Percentiles rank a stretch among this genome's conserved stretches.
These are phyloP conservation scores for Hippolais icterina DNA, from an alignment of 2,113 vertebrate genomes.

Conservation along the genomic window DNA sequence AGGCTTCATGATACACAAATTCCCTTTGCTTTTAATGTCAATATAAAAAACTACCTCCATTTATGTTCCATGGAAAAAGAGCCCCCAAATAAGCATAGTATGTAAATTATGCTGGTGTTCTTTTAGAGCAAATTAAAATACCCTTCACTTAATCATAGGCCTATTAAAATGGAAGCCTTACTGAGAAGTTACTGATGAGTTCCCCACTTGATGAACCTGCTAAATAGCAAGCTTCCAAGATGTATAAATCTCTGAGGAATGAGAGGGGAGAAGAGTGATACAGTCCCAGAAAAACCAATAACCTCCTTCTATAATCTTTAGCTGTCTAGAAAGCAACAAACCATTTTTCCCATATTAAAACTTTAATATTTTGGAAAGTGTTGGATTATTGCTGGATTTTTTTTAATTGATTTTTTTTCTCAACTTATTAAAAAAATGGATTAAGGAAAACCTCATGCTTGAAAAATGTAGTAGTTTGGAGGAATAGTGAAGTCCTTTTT, in stretches of 20 bases:
- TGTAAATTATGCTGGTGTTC: background rate
- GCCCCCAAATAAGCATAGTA: background rate
- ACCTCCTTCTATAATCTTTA: background rate
- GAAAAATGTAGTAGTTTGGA: background rate
- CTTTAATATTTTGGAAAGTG: constrained; percentile 12
- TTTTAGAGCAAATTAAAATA: background rate
- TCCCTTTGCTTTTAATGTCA: background rate
- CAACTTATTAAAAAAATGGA: background rate
- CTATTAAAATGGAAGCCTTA: constrained; percentile 23
- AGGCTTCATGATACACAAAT: background rate
- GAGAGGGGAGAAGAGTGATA: background rate
- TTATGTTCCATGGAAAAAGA: background rate
- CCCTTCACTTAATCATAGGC: background rate
- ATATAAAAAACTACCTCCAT: background rate
- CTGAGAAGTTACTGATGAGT: background rate
- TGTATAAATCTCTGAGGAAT: background rate
- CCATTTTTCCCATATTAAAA: background rate
- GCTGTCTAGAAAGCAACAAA: background rate
- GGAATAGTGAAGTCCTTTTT: background rate
- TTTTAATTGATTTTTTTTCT: background rate
- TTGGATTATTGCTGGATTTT: background rate
- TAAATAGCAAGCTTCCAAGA: background rate
- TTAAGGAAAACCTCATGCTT: constrained; percentile 23
- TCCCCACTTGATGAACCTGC: background rate
- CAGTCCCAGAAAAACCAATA: background rate